Evolutionary conservation across 2,797 vertebrate species (phyloP).

Genomic region (Enteromius fasciolatus): DNA sequence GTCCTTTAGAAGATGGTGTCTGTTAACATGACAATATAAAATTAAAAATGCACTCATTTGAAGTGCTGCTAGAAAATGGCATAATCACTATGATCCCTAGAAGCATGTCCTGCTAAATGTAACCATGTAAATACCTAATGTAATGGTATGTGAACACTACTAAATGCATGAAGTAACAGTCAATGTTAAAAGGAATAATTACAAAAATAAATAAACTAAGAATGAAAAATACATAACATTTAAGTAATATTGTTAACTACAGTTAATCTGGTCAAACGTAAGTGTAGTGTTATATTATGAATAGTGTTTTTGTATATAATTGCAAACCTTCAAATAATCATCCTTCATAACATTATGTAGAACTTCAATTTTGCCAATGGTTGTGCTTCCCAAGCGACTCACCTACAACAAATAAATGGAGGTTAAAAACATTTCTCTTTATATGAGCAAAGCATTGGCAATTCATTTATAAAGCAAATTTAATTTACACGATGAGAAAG

Average conservation of each 20-base stretch:
- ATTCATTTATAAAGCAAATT: neutral
- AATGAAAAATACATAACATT: too few species aligned
- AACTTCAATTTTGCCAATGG: too few species aligned
- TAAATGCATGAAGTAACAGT: too few species aligned
- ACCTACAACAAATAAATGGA: too few species aligned
- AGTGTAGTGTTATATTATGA: neutral
- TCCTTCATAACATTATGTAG: too few species aligned
- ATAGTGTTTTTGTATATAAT: too few species aligned
- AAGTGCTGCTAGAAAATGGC: neutral
- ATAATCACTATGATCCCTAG: neutral
- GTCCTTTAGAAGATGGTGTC: neutral
- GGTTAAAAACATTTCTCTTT: too few species aligned
- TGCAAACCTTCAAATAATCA: too few species aligned
- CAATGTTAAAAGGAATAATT: too few species aligned
- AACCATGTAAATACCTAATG: neutral
- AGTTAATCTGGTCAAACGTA: neutral
- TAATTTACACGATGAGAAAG: neutral
- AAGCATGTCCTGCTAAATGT: neutral
- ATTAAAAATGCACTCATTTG: neutral
- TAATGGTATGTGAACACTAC: neutral
- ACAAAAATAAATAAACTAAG: too few species aligned
- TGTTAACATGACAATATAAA: neutral
- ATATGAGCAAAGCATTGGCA: too few species aligned
- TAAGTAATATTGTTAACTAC: neutral
- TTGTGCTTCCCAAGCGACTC: too few species aligned